These are phyloP conservation scores for Delichon dasypus DNA, from an alignment of 2,797 vertebrate species.

Conservation along the genomic window DNA sequence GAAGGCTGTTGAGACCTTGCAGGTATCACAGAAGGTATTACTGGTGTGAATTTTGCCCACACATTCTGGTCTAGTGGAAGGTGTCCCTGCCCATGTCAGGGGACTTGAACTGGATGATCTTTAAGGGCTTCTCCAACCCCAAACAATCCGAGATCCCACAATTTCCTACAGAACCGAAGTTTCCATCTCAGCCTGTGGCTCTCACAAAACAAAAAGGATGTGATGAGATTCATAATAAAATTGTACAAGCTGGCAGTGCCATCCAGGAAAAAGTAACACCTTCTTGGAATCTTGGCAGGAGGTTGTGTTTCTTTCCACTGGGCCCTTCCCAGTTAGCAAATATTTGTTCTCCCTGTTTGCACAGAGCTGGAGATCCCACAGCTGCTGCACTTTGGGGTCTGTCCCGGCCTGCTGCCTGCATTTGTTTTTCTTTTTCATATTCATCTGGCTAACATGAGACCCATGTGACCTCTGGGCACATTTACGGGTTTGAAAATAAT, in stretches of 20 bases:
- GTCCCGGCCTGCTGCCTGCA: not conserved
- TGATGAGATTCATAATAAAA: not conserved
- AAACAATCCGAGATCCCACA: not conserved
- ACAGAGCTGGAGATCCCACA: not conserved
- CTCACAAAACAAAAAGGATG: not conserved
- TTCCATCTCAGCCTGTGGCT: not conserved
- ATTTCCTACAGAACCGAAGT: not conserved
- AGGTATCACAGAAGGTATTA: not conserved
- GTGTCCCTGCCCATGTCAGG: not conserved
- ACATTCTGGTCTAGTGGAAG: not conserved
- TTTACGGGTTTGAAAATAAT: not conserved
- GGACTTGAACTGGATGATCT: not conserved
- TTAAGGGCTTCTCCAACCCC: not conserved
- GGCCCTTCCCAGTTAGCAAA: conserved; percentile 44
- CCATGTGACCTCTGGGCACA: not conserved
- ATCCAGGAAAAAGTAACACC: conserved; percentile 28
- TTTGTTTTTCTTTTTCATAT: not conserved
- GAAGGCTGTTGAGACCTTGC: not conserved
- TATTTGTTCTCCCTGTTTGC: conserved; percentile 32
- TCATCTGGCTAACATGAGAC: not conserved
- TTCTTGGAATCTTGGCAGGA: conserved; percentile 26
- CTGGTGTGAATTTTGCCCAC: not conserved
- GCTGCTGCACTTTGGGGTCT: not conserved
- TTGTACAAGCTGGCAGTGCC: conserved; percentile 1
- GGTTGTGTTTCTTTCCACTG: conserved; percentile 31